Evolutionary conservation across 1,140 invertebrate species (phyloP), one percentile per base, ranked within the genome.

Genomic region (Cydia strobilella): DNA sequence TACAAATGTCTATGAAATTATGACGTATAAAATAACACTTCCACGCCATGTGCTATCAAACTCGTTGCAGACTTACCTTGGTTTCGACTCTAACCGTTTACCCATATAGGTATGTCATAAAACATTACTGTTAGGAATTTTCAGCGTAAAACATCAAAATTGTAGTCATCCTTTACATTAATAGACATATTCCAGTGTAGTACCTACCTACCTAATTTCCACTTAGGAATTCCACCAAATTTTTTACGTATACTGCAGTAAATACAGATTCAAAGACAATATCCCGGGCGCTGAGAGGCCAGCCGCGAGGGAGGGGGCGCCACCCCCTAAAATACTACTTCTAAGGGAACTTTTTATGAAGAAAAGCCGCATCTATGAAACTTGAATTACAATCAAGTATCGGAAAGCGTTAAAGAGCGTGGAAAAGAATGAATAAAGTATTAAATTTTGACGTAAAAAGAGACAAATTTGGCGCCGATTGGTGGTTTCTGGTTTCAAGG

Each of bases 281-380:
- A 91, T 93, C 89, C 86, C 88, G 82, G 84, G 87, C 90, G 90
- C 87, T 90, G 91, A 92, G 89, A 92, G 90, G 90, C 90, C 88
- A 91, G 86, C 85, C 84, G 73, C 54, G 80, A 79, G 75, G 76
- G 76, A 72, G 79, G 82, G 81, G 42, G 81, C 69, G 71, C 83
- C 85, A 82, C 88, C 87, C 86, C 86, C 85, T 79, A 82, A 92
- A 92, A 93, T 93, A 93, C 91, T 91, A 93, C 91, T 93, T 86
- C 89, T 86, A 91, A 91, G 91, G 88, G 89, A 90, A 91, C 86
- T 93, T 93, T 91, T 93, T 93, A 91, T 91, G 90, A 91, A 90
- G 91, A 91, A 90, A 91, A 91, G 90, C 91, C 86, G 84, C 84
- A 79, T 86, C 84, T 93, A 91, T 91, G 91, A 93, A 93, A 91